These are phyloP conservation scores for Ryuthela nishihirai DNA, from an alignment of 2,888 invertebrate genomes.

Conservation along the genomic window DNA sequence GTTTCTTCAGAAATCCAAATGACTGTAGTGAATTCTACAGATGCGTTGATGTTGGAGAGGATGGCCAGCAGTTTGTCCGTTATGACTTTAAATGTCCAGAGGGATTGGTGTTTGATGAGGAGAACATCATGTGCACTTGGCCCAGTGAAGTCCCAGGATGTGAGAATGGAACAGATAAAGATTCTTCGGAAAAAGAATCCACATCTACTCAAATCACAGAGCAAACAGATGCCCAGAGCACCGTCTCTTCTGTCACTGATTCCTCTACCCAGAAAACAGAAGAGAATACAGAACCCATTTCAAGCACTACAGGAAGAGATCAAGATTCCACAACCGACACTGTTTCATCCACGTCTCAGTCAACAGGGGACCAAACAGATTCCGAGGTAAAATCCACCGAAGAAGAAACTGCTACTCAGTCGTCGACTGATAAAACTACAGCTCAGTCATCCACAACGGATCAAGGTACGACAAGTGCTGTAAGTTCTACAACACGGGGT, in stretches of 20 bases:
- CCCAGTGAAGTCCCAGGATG: constrained; percentile 65
- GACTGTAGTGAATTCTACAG: constrained; percentile 62
- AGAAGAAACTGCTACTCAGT: too few relatives aligned
- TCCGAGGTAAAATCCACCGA: too few relatives aligned
- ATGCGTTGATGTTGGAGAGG: constrained; percentile 74
- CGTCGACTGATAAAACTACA: background rate
- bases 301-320: too few relatives aligned
- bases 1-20: constrained; percentile 29
- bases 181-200: background rate
- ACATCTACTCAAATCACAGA: too few relatives aligned
- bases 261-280: too few relatives aligned
- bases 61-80: constrained; percentile 60
- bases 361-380: too few relatives aligned
- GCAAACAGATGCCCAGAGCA: too few relatives aligned
- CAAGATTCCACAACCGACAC: too few relatives aligned
- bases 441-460: background rate
- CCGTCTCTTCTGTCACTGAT: too few relatives aligned
- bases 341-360: too few relatives aligned
- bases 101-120: constrained; percentile 65
- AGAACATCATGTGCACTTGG: constrained; percentile 63
- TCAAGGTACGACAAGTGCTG: constrained; percentile 3
- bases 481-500: background rate
- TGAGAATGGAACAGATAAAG: too few relatives aligned
- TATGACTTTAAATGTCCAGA: constrained; percentile 76
- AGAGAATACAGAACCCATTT: too few relatives aligned